Evolutionary conservation across 1,140 invertebrate genomes (phyloP).

Genomic region (Carposina sasakii): DNA sequence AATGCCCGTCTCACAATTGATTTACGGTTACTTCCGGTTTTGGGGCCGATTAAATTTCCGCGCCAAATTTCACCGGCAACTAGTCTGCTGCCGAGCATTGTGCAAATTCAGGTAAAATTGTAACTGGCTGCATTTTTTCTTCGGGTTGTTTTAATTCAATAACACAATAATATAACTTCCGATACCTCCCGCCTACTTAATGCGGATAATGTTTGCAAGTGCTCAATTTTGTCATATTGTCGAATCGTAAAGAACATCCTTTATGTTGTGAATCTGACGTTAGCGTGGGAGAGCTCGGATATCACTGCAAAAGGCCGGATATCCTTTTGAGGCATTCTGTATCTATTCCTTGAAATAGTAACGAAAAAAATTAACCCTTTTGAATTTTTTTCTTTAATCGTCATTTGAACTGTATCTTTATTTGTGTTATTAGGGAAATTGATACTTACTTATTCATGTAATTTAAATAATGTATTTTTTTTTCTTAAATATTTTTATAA

Average conservation of each 20-base stretch:
- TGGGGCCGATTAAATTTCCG: slow-evolving; percentile 11
- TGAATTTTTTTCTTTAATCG: too few relatives aligned
- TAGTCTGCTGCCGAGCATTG: too few relatives aligned
- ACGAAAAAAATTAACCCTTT: slow-evolving; percentile 16
- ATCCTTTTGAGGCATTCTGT: slow-evolving; percentile 29
- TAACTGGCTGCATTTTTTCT: not conserved
- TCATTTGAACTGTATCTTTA: too few relatives aligned
- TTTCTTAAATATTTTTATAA: too few relatives aligned
- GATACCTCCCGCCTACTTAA: too few relatives aligned
- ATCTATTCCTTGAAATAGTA: slow-evolving; percentile 18
- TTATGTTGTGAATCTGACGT: slow-evolving; percentile 3
- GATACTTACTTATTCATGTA: too few relatives aligned
- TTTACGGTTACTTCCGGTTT: slow-evolving; percentile 30
- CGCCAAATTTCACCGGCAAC: too few relatives aligned
- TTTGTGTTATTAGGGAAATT: too few relatives aligned
- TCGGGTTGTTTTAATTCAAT: too few relatives aligned
- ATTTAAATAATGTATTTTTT: too few relatives aligned
- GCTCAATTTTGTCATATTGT: slow-evolving; percentile 34
- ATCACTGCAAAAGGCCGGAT: slow-evolving; percentile 30
- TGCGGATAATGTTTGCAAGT: slow-evolving; percentile 23
- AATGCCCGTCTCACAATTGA: slow-evolving; percentile 26
- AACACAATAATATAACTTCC: too few relatives aligned
- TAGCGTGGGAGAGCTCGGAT: slow-evolving; percentile 23
- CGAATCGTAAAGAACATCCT: slow-evolving; percentile 28
- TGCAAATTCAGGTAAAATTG: not conserved